Evolutionary conservation across 2,888 invertebrate species (phyloP), one percentile per base, ranked within the genome.

Genomic region (Autographa gamma): DNA sequence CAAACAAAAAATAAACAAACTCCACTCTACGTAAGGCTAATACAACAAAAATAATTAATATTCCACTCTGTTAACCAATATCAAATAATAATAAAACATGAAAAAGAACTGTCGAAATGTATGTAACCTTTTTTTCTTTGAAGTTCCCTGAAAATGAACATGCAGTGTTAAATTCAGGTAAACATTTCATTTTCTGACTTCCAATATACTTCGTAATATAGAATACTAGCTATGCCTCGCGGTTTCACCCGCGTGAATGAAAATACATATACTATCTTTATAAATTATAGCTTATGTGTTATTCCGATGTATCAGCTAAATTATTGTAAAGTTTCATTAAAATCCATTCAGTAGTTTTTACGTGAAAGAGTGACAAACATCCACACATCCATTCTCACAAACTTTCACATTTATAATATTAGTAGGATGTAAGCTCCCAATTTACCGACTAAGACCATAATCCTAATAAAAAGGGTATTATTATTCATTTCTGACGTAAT

Each of bases 401-500:
- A n/a, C n/a, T n/a, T n/a, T n/a, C n/a, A n/a, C n/a, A n/a, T n/a
- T n/a, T n/a, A n/a, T n/a, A n/a, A n/a, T n/a, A n/a, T n/a, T n/a
- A n/a, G n/a, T n/a, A n/a, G n/a, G n/a, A n/a, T 25, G 25, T 18
- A 31, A 13, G 18, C 43, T 54, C 61, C 64, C 76, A 72, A 80
- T 76, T 63, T 7, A 18, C 32, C 48, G 63, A 71, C 75, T 75
- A 79, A 32, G 14, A 52, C 41, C 65, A 65, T 65, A 76, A 82
- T 81, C 54, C 18, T 14, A 1, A 70, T 66, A 77, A 80, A 67
- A 69, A 70, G 76, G 58, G 18, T 80, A 78, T 80, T 67, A 67
- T 25, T 25, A 25, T 25, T 25, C 25, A 25, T 48, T 61, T 61
- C 54, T 71, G 64, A 71, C 81, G 80, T 73, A 66, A 80, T 80